Percentiles rank a stretch among this genome's conserved stretches.
Conservation (phyloP, 1,140 invertebrate genomes). For the Steinernema khuongi region DNA sequence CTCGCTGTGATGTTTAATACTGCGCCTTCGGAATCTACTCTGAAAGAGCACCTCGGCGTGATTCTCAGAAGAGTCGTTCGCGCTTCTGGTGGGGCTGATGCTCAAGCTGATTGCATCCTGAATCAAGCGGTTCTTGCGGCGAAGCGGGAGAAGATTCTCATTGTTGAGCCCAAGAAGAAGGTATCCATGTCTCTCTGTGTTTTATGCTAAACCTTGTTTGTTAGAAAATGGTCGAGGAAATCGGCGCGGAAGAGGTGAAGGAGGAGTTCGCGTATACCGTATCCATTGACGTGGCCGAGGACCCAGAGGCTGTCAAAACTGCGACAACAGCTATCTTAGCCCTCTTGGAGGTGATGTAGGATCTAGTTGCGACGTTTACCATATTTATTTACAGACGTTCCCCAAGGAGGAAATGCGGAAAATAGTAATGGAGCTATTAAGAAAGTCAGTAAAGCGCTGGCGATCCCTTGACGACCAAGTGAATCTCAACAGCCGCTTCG, state of each 20-base stretch:
- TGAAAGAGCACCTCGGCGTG: background rate
- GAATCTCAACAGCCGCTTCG: conserved; percentile 5
- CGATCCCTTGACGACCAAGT: background rate
- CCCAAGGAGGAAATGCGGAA: background rate
- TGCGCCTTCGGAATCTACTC: background rate
- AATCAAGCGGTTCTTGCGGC: background rate
- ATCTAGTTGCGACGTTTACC: background rate
- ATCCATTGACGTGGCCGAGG: background rate
- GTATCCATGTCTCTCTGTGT: background rate
- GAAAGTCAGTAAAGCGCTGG: background rate
- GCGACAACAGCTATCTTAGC: background rate
- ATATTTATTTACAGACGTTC: background rate
- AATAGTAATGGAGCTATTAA: background rate
- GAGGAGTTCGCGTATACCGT: background rate
- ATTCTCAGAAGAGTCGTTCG: background rate
- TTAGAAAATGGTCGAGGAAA: background rate
- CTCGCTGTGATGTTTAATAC: background rate
- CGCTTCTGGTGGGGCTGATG: background rate
- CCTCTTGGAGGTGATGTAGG: background rate
- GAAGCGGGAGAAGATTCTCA: background rate
- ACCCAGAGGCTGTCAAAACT: background rate
- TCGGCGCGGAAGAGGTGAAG: background rate
- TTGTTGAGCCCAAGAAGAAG: background rate
- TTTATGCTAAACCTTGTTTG: background rate
- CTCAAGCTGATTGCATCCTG: background rate